Evolutionary conservation across 2,113 vertebrate genomes (phyloP).

Genomic region (Toxotes jaculatrix): DNA sequence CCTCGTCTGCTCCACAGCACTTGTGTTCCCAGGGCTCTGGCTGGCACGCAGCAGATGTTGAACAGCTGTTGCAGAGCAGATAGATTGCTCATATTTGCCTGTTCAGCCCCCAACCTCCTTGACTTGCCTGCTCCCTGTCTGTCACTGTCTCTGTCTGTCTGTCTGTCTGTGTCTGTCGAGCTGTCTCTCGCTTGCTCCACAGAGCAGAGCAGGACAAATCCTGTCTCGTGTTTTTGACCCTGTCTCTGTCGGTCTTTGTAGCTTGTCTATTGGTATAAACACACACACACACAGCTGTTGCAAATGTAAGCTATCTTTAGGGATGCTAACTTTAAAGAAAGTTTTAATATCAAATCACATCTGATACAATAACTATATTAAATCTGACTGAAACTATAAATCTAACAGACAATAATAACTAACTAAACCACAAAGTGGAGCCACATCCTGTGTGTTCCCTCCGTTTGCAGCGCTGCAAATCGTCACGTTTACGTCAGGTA

Average conservation of each 20-base stretch:
- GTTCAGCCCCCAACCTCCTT: slow-evolving; percentile 22
- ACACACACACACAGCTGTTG: background rate
- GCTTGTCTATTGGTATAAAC: background rate
- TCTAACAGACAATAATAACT: too few relatives aligned
- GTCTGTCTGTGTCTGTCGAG: background rate
- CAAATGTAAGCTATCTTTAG: too few relatives aligned
- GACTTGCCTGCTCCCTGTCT: background rate
- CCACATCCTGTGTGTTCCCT: background rate
- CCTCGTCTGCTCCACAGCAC: background rate
- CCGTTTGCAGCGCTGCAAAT: background rate
- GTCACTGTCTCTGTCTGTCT: slow-evolving; percentile 4
- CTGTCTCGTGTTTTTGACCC: background rate
- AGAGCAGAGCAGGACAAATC: background rate
- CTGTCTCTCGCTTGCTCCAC: background rate
- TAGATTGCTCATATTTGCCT: slow-evolving; percentile 40
- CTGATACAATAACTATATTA: too few relatives aligned
- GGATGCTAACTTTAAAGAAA: too few relatives aligned
- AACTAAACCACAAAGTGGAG: too few relatives aligned
- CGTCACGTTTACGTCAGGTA: too few relatives aligned
- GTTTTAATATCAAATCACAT: too few relatives aligned
- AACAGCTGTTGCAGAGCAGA: slow-evolving; percentile 59
- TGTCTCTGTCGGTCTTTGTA: background rate
- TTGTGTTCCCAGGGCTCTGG: slow-evolving; percentile 35
- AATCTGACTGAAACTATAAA: too few relatives aligned
- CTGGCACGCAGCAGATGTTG: slow-evolving; percentile 58